Evolutionary conservation across 1,140 invertebrate genomes (phyloP).

Genomic region (Hormaphis cornu): DNA sequence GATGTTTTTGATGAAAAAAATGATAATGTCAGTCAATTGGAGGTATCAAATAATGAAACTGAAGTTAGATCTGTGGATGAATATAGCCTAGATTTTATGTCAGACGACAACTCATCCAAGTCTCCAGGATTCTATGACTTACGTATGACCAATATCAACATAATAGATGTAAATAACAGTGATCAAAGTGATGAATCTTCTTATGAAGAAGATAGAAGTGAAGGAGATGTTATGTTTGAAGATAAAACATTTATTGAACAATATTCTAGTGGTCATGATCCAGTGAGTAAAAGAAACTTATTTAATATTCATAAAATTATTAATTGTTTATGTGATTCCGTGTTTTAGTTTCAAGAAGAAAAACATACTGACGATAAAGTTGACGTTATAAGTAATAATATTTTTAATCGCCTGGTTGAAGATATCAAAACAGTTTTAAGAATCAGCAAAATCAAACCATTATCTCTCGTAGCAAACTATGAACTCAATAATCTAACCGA

Average conservation of each 20-base stretch:
- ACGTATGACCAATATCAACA: neutral
- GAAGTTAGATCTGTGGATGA: neutral
- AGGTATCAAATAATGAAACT: neutral
- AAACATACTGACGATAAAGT: neutral
- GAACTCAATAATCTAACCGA: slow-evolving; percentile 2
- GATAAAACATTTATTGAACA: slow-evolving; percentile 24
- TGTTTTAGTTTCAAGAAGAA: neutral
- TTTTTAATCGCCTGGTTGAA: neutral
- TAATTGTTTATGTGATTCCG: too few relatives aligned
- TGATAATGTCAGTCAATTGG: neutral
- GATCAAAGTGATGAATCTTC: slow-evolving; percentile 11
- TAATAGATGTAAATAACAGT: neutral
- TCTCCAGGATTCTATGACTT: neutral
- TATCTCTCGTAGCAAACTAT: neutral
- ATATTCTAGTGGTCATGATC: neutral
- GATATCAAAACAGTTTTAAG: neutral
- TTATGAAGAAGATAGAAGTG: slow-evolving; percentile 25
- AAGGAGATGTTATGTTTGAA: slow-evolving; percentile 18
- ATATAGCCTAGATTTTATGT: slow-evolving; percentile 4
- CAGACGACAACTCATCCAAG: neutral
- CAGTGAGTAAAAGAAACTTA: neutral
- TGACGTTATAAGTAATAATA: slow-evolving; percentile 6
- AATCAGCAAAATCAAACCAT: neutral
- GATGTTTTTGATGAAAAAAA: neutral
- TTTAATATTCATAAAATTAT: too few relatives aligned